These are phyloP conservation scores for Empidonax alnorum DNA, from an alignment of 2,113 vertebrate genomes.

Conservation along the genomic window DNA sequence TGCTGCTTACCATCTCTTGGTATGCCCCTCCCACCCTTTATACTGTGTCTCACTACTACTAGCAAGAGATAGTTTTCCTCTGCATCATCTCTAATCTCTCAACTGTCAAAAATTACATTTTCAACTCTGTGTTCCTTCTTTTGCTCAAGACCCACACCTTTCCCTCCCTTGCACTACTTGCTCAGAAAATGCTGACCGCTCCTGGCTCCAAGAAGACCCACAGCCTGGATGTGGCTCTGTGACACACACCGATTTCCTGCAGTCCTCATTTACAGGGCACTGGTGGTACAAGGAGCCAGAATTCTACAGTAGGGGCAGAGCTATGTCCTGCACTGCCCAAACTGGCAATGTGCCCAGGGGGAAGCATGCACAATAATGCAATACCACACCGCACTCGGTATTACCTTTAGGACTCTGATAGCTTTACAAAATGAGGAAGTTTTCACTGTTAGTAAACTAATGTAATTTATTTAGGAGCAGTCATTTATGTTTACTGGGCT, in stretches of 20 bases:
- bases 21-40: not conserved
- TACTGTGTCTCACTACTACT: rapidly evolving
- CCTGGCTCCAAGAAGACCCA: not conserved
- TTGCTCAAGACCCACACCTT: not conserved
- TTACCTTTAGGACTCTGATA: not conserved
- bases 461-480: constrained; percentile 57
- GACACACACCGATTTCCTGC: not conserved
- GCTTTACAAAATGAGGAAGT: constrained; percentile 21
- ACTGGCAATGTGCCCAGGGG: not conserved
- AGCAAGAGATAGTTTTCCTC: not conserved
- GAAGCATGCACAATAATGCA: rapidly evolving
- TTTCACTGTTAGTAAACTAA: constrained; percentile 45
- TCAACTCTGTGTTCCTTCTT: not conserved
- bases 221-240: not conserved
- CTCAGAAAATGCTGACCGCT: not conserved
- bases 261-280: not conserved
- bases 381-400: not conserved
- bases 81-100: not conserved
- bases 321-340: not conserved
- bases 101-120: not conserved
- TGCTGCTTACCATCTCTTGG: not conserved
- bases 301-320: not conserved
- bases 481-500: constrained; percentile 63
- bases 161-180: not conserved
- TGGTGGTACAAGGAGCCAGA: not conserved